These are phyloP conservation scores for Panthera tigris DNA, from an alignment of 2,113 vertebrate genomes.

Conservation along the genomic window DNA sequence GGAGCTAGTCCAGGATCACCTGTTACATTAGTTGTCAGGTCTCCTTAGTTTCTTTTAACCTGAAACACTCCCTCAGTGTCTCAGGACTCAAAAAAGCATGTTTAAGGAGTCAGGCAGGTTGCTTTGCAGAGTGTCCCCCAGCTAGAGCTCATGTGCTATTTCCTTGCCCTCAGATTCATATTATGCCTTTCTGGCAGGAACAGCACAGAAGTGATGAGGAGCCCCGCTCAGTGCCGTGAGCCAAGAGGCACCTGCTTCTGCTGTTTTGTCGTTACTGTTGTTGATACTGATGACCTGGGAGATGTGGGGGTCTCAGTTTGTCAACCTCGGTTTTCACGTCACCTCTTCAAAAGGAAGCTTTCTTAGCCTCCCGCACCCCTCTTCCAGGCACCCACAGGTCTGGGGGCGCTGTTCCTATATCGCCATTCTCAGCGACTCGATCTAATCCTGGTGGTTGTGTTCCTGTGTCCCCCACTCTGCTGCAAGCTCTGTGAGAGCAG, in stretches of 20 bases:
- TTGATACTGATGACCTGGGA: not conserved
- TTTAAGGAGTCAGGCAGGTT: not conserved
- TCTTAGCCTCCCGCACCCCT: not conserved
- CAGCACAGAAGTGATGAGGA: fast-evolving
- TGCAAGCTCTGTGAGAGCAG: fast-evolving
- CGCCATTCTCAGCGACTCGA: not conserved
- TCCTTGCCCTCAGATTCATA: not conserved
- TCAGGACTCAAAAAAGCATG: not conserved
- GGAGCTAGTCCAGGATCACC: not conserved
- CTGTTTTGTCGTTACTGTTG: not conserved
- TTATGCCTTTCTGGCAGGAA: not conserved
- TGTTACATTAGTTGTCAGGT: too few species aligned
- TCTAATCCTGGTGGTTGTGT: too few species aligned
- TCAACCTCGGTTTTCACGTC: not conserved
- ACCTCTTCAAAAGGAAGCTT: not conserved
- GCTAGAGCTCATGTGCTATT: too few species aligned
- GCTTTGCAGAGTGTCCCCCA: not conserved
- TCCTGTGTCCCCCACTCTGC: too few species aligned
- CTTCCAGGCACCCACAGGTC: not conserved
- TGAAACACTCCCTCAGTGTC: not conserved
- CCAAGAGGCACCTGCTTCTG: not conserved
- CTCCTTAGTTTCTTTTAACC: not conserved
- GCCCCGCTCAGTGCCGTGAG: too few species aligned
- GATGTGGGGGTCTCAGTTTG: not conserved
- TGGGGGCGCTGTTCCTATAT: not conserved